Base-by-base conservation (phyloP, 2,888 invertebrate genomes). In the Glyphotaelius pellucidus region DNA sequence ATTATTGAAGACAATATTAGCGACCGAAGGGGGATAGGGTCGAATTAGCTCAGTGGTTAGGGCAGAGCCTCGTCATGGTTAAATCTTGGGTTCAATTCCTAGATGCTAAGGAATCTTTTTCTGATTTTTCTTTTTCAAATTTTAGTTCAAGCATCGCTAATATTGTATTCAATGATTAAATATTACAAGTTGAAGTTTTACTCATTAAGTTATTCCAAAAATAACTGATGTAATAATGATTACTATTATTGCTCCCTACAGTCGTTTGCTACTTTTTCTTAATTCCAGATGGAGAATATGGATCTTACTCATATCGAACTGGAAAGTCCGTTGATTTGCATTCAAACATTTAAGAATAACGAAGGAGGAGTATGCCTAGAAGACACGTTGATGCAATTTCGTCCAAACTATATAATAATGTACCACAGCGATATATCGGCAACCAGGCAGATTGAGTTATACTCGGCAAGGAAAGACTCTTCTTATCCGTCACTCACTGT, bases 361-460 rank as follows among this genome's bases (percentile, higher is more conserved):
- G 97, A 97, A 67, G 97, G 98, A 94, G 95, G 97, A 89, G 97
- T 98, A 95, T 97, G 97, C 1, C 95, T 99, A 47, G 97, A 97
- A 93, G 96, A 96, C 91, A 97, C 97, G 15, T 95, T 99, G 90
- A 96, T 97, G 85, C 96, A 97, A 83, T 94, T 97, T 9, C 95
- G 96, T 88, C 99, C 99, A 0, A 97, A 97, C 94, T 98, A 98
- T 95, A 97, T 99, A 1, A 96, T 99, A 52, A 96, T 99, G 96
- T 99, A 99, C 95, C 98, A 99, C 94, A 97, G 97, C 90, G 98
- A 99, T 94, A 97, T 99, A 93, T 97, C 98, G 0, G 97, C 98
- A 35, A 98, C 99, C 14, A 96, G 99, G 38, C 98, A 99, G 95
- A 97, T 99, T 92, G 99, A 99, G 96, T 97, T 98, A 93, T 98